A percentile compares a stretch with the other conserved stretches of the same genome.
phyloP scores from a whole-genome alignment of 2,113 vertebrate species.

The Mionectes macconnelli region DNA sequence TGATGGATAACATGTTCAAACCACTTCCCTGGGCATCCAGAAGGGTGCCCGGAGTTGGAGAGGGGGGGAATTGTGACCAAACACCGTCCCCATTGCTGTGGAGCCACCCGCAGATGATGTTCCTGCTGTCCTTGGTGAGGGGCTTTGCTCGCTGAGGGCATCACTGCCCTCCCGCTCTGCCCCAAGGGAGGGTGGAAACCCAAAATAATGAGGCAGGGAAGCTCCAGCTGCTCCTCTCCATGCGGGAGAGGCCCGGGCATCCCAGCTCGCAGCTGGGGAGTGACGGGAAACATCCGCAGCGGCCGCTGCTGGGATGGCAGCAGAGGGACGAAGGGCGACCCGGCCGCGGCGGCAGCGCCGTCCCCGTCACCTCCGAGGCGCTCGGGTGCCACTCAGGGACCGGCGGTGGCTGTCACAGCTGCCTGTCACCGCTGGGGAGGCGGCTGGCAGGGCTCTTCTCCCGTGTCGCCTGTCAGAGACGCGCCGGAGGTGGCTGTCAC shows the following conservation, averaged over 20 bases:
- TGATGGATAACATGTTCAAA: neutral
- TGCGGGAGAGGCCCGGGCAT: neutral
- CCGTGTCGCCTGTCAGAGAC: conserved; percentile 46
- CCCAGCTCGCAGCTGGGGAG: fast-evolving
- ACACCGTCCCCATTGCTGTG: fast-evolving
- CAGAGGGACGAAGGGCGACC: neutral
- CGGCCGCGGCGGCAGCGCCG: neutral
- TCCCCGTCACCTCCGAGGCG: neutral
- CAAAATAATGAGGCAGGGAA: fast-evolving
- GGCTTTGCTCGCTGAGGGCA: neutral
- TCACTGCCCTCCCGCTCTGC: neutral
- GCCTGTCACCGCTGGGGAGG: conserved; percentile 11
- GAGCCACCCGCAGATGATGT: neutral
- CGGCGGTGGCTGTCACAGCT: conserved; percentile 18
- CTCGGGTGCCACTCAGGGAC: conserved; percentile 21
- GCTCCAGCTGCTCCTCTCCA: neutral
- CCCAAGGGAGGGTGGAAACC: neutral
- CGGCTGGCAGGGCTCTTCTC: neutral
- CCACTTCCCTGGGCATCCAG: neutral
- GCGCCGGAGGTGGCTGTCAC: neutral
- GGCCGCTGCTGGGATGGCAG: neutral
- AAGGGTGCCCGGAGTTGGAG: neutral
- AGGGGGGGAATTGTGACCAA: neutral
- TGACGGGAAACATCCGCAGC: neutral
- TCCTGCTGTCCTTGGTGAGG: neutral